Evolutionary conservation across 2,113 vertebrate species (phyloP), one percentile per base, ranked within the genome.

Genomic region (Gnathonemus longibarbis): DNA sequence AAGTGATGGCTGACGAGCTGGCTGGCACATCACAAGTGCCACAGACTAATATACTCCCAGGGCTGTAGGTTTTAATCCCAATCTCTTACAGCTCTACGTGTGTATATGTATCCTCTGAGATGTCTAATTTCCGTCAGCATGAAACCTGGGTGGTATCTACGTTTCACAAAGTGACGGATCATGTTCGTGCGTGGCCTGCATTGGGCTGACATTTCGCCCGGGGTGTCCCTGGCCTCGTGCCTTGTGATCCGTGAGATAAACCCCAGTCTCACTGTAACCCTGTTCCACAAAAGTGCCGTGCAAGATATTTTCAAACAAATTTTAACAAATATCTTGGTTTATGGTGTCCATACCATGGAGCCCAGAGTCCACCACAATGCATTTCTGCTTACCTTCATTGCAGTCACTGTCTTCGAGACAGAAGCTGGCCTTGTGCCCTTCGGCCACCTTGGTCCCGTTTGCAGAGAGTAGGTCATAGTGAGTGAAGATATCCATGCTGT

Each of bases 401-500:
- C 98, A 99, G 15, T 98, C 98, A 0, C 98, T 98, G 92, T 99
- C 98, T 94, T 99, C 98, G 87, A 99, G 95, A 91, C 98, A 99
- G 95, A 99, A 99, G 91, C 98, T 99, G 84, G 98, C 98, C 94
- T 99, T 99, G 95, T 99, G 98, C 90, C 98, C 98, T 92, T 99
- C 98, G 27, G 98, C 98, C 93, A 99, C 97, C 0, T 99, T 97
- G 3, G 97, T 95, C 90, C 80, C 98, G 0, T 99, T 95, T 31
- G 97, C 94, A 87, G 99, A 98, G 92, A 99, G 91, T 91, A 99
- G 96, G 45, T 99, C 98, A 24, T 99, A 99, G 94, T 99, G 98
- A 92, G 98, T 99, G 94, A 99, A 99, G 94, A 99, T 98, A 50
- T 99, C 98, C 98, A 99, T 99, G 94, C 98, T 99, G 95, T 99